Evolutionary conservation across 2,797 vertebrate species (phyloP).

Genomic region (Ptychobarbus kaznakovi): DNA sequence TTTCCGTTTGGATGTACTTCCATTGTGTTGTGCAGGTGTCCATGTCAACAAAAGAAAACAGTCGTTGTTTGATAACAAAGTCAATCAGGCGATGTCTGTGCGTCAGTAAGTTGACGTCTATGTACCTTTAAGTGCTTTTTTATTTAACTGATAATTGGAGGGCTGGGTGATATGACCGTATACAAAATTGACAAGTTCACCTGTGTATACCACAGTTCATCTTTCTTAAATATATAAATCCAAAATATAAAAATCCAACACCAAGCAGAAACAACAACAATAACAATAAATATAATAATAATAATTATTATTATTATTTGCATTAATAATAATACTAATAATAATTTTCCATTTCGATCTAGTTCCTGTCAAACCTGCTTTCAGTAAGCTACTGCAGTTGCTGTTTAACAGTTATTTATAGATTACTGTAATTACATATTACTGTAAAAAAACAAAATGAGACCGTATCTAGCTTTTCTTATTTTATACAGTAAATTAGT

Average conservation of each 20-base stretch:
- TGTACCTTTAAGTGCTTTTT: slow-evolving; percentile 6
- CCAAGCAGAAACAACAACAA: neutral
- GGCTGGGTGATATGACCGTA: neutral
- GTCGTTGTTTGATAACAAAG: neutral
- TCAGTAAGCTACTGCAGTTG: neutral
- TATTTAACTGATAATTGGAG: neutral
- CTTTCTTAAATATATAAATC: neutral
- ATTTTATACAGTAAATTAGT: neutral
- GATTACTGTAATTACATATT: neutral
- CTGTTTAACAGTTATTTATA: slow-evolving; percentile 8
- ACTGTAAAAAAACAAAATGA: neutral
- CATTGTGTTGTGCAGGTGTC: slow-evolving; percentile 38
- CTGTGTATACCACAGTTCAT: no score
- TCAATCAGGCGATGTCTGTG: neutral
- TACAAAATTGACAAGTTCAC: neutral
- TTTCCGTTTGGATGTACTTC: slow-evolving; percentile 20
- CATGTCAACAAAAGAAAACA: slow-evolving; percentile 21
- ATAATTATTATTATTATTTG: neutral
- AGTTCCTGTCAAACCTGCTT: neutral
- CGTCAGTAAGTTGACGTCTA: neutral
- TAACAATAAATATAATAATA: neutral
- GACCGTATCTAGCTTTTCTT: neutral
- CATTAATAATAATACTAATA: neutral
- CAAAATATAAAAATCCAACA: neutral
- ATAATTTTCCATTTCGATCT: neutral